Base-by-base conservation (phyloP, 2,888 invertebrate genomes). In the Macrophya alboannulata region DNA sequence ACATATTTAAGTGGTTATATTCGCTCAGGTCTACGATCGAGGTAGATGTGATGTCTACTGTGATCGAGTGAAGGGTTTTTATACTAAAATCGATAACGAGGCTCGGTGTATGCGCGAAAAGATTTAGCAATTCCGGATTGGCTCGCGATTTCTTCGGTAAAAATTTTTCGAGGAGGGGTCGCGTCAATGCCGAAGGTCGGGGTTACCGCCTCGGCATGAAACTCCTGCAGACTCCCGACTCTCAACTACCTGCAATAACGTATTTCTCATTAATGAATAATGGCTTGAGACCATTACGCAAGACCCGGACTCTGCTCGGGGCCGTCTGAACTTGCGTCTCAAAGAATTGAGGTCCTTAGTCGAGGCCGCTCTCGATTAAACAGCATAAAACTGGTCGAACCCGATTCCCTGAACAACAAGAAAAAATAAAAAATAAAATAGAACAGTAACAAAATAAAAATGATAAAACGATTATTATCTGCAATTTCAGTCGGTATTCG, bases 111-210 rank as follows among this genome's bases (percentile, higher is more conserved):
- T 31, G 74, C 17, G 62, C 81, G 68, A 76, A 65, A 65, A 85
- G 72, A 72, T 65, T 43, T 37, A 68, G 77, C 40, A 74, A 77
- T 84, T 87, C 84, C 87, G 87, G 86, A 88, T 87, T 71, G 37
- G 31, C 45, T 43, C 21, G 40, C 21, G 45, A 74, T 25, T 45
- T 43, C 31, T 37, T 45, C 45, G 72, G 43, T 40, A 37, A 37
- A 43, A 77, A 21, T 15, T 77, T 31, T 15, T 37, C 4, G 55
- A 55, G 77, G 55, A 43, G 77, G 51, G 43, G 25, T 51, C 55
- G 40, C 43, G 84, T 85, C 65, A 51, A 65, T 48, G 62, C 65
- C 87, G 88, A 89, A 89, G 89, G 89, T 88, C 89, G 88, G 88
- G 89, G 88, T 89, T 89, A 88, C 86, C 85, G 86, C 87, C 84